These are phyloP conservation scores for Lagorchestes hirsutus DNA, from an alignment of 2,797 vertebrate species.

Conservation along the genomic window DNA sequence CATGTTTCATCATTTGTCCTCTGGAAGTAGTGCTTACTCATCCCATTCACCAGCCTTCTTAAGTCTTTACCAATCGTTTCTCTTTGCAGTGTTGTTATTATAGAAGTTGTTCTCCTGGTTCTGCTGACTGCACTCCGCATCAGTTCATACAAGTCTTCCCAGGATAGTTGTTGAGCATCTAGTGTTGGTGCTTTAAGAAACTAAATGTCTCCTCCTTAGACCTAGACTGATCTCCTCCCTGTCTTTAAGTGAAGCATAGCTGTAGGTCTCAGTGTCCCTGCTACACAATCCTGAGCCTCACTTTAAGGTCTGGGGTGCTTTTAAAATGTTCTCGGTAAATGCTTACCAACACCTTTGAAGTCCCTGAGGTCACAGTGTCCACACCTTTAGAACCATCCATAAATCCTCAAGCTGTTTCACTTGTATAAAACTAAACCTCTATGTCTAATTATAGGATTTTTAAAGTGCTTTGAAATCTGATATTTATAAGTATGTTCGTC, in stretches of 20 bases:
- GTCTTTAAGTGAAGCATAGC: conserved; percentile 37
- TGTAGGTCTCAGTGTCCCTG: not conserved
- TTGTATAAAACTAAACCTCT: not conserved
- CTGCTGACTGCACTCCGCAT: not conserved
- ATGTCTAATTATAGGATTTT: not conserved
- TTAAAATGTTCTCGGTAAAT: conserved; percentile 45
- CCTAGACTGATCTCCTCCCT: conserved; percentile 56
- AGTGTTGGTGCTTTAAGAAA: conserved; percentile 70
- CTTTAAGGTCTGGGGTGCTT: conserved; percentile 33
- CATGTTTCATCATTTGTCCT: not conserved
- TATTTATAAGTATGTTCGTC: not conserved
- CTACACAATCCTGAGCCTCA: not conserved
- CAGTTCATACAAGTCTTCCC: not conserved
- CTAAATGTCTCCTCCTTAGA: conserved; percentile 65
- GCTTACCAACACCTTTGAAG: conserved; percentile 40
- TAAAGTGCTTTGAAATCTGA: not conserved
- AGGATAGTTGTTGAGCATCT: not conserved
- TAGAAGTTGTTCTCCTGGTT: not conserved
- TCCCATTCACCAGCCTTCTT: not conserved
- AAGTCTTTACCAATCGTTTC: not conserved
- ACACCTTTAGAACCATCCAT: not conserved
- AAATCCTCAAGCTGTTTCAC: not conserved
- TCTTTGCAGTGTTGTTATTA: not conserved
- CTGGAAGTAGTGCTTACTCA: not conserved
- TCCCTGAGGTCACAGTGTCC: conserved; percentile 1